These are phyloP conservation scores for Mesoligia furuncula DNA, from an alignment of 2,888 invertebrate species.

Conservation along the genomic window DNA sequence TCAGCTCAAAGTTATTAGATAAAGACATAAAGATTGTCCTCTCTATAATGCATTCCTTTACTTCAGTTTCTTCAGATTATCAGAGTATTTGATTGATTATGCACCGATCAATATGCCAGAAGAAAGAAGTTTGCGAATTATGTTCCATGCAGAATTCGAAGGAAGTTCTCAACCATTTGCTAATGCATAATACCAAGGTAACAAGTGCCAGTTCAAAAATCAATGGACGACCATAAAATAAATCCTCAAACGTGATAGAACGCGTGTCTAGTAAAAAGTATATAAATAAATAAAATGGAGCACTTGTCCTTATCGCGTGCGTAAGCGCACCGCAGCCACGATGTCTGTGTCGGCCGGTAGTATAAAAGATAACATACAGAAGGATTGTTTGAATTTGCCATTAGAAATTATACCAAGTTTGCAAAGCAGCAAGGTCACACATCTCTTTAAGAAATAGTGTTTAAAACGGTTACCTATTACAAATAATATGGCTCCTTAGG, in stretches of 20 bases:
- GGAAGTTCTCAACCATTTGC: background rate
- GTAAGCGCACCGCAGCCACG: conserved; percentile 63
- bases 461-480: background rate
- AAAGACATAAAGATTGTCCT: background rate
- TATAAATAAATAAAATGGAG: conserved; percentile 46
- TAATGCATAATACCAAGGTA: background rate
- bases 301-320: conserved; percentile 65
- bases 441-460: background rate
- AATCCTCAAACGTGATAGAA: conserved; percentile 13
- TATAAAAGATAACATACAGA: conserved; percentile 20
- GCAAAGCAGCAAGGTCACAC: background rate
- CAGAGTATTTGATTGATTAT: background rate
- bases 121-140: background rate
- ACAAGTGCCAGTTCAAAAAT: background rate
- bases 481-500: background rate
- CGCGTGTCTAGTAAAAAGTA: conserved; percentile 11
- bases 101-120: background rate
- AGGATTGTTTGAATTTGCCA: conserved; percentile 17
- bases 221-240: conserved; percentile 1
- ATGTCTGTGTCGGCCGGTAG: conserved; percentile 56
- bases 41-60: background rate
- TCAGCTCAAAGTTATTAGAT: background rate
- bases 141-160: background rate
- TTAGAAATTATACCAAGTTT: background rate
- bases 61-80: background rate